These are phyloP conservation scores for Magallana nippona DNA, from an alignment of 2,888 invertebrate genomes.

Conservation along the genomic window DNA sequence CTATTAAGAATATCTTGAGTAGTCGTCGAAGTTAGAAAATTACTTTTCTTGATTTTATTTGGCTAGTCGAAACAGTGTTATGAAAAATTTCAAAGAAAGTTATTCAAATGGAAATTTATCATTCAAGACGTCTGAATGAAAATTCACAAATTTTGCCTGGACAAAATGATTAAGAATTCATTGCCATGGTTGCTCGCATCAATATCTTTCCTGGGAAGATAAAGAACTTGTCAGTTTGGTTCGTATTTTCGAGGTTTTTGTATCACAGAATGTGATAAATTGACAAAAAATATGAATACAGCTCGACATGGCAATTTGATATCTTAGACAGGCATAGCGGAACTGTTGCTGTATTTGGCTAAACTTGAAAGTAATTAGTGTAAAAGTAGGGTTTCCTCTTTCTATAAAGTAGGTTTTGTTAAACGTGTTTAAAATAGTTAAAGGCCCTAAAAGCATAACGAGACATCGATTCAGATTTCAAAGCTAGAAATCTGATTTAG, in stretches of 20 bases:
- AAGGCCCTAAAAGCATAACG: slow-evolving; percentile 1
- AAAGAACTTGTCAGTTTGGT: slow-evolving; percentile 20
- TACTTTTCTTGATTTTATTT: not conserved
- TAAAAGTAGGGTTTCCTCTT: not conserved
- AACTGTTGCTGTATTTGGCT: not conserved
- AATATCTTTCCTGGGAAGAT: not conserved
- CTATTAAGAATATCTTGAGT: not conserved
- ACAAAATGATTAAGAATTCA: slow-evolving; percentile 29
- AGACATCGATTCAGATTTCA: not conserved
- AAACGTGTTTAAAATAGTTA: not conserved
- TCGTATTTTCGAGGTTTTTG: not conserved
- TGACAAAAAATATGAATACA: slow-evolving; percentile 19
- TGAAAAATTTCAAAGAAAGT: not conserved
- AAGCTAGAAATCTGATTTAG: not conserved
- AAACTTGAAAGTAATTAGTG: slow-evolving; percentile 17
- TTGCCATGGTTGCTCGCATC: not conserved
- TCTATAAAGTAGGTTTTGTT: not conserved
- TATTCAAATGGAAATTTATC: slow-evolving; percentile 29
- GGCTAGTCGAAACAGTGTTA: not conserved
- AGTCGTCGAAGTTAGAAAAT: not conserved
- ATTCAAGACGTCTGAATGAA: not conserved
- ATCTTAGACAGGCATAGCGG: slow-evolving; percentile 8
- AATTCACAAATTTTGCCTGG: not conserved
- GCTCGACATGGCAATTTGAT: slow-evolving; percentile 8
- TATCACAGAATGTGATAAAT: slow-evolving; percentile 20